A percentile compares a stretch with the other conserved stretches of the same genome.
These are phyloP conservation scores for Drosophila multiciliata DNA, from an alignment of 2,888 invertebrate genomes.

Conservation along the genomic window DNA sequence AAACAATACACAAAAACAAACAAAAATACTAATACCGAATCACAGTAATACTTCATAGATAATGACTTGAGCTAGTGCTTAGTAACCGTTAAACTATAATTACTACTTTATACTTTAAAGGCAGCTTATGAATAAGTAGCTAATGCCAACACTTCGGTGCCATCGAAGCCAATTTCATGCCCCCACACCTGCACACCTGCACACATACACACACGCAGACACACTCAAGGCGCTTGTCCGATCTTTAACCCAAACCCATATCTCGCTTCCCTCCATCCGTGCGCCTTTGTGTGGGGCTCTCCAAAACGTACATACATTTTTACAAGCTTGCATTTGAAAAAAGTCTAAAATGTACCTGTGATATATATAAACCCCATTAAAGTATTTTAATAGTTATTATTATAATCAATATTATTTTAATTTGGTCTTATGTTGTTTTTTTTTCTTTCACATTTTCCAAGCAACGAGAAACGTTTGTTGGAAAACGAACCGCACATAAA, in stretches of 20 bases:
- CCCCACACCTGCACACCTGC: not conserved
- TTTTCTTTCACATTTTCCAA: conserved; percentile 25
- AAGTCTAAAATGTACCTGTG: conserved; percentile 85
- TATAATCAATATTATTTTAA: conserved; percentile 33
- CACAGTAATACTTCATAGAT: conserved; percentile 56
- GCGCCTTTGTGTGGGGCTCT: conserved; percentile 37
- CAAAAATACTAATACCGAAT: conserved; percentile 35
- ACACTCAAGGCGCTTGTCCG: conserved; percentile 15
- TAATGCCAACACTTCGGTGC: conserved; percentile 54
- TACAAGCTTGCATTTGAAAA: conserved; percentile 78
- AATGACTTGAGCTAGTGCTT: conserved; percentile 62
- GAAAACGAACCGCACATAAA: conserved; percentile 33
- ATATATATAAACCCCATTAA: conserved; percentile 82
- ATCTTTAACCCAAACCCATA: conserved; percentile 11
- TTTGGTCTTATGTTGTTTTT: conserved; percentile 34
- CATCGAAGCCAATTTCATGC: conserved; percentile 47
- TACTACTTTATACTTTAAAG: conserved; percentile 33
- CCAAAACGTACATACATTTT: conserved; percentile 75
- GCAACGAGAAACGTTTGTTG: conserved; percentile 55
- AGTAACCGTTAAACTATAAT: conserved; percentile 49
- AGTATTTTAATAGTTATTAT: conserved; percentile 67
- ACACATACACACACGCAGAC: conserved; percentile 5
- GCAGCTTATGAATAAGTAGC: conserved; percentile 35
- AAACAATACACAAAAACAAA: conserved; percentile 20
- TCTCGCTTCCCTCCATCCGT: not conserved